Conservation (phyloP, 2,888 invertebrate species). For the Hedya salicella region DNA sequence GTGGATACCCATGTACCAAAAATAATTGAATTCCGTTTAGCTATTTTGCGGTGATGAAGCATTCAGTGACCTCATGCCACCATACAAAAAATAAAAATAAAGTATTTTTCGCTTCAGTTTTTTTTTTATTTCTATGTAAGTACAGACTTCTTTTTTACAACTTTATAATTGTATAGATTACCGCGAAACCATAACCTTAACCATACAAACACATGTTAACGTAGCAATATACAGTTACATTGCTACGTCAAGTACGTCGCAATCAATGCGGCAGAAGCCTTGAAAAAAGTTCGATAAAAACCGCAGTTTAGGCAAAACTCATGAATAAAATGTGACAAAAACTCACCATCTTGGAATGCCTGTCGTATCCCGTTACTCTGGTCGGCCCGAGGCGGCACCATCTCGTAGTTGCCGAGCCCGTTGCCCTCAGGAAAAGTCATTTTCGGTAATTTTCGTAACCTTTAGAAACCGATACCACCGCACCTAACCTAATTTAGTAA, state of each 20-base stretch:
- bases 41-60: no score
- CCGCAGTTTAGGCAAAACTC: not conserved
- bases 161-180: no score
- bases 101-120: no score
- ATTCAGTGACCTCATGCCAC: no score
- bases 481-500: constrained; percentile 60
- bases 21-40: no score
- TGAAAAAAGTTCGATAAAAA: not conserved
- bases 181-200: not conserved
- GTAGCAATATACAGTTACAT: not conserved
- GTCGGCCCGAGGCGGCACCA: constrained; percentile 52
- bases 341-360: constrained; percentile 71
- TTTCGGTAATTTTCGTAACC: constrained; percentile 47
- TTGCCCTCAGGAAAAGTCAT: constrained; percentile 73
- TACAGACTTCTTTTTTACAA: no score
- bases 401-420: constrained; percentile 57
- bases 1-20: no score
- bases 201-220: not conserved
- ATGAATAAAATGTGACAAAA: constrained; percentile 4
- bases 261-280: constrained; percentile 4
- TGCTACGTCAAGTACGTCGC: not conserved
- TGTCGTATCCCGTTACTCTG: constrained; percentile 59
- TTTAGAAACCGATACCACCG: constrained; percentile 49
- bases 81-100: no score
- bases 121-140: no score